These are phyloP conservation scores for Cetonia aurata DNA, from an alignment of 2,888 invertebrate genomes.

Conservation along the genomic window DNA sequence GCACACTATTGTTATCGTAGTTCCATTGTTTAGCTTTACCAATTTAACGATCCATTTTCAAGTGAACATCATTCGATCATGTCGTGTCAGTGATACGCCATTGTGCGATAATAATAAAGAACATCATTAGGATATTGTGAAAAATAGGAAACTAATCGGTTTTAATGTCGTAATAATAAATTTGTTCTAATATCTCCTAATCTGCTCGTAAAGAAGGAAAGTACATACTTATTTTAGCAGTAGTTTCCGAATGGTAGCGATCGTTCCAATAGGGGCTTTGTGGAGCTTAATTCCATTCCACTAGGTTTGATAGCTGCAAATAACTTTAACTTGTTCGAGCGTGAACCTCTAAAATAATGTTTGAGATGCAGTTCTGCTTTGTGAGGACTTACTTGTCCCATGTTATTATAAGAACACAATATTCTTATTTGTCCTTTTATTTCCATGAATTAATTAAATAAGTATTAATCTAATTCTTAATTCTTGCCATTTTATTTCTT, in stretches of 20 bases:
- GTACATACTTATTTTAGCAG: constrained; percentile 17
- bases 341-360: constrained; percentile 35
- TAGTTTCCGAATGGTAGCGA: constrained; percentile 16
- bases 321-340: constrained; percentile 27
- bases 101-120: no score
- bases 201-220: constrained; percentile 12
- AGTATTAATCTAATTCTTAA: no score
- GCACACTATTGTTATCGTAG: no score
- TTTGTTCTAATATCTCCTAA: background rate
- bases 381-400: constrained; percentile 6
- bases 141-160: no score
- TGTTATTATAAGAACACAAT: background rate
- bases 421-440: no score
- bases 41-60: no score
- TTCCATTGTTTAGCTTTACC: no score
- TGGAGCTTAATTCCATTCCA: constrained; percentile 30
- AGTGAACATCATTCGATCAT: no score
- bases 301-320: constrained; percentile 28
- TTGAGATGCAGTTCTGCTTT: constrained; percentile 31
- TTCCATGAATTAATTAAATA: no score
- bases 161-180: background rate
- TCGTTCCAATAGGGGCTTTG: constrained; percentile 32
- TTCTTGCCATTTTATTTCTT: no score
- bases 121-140: no score
- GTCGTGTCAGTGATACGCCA: no score